phyloP scores from a whole-genome alignment of 37 sponge, comb jelly and placozoan genomes.

The Dysidea cf. avara region DNA sequence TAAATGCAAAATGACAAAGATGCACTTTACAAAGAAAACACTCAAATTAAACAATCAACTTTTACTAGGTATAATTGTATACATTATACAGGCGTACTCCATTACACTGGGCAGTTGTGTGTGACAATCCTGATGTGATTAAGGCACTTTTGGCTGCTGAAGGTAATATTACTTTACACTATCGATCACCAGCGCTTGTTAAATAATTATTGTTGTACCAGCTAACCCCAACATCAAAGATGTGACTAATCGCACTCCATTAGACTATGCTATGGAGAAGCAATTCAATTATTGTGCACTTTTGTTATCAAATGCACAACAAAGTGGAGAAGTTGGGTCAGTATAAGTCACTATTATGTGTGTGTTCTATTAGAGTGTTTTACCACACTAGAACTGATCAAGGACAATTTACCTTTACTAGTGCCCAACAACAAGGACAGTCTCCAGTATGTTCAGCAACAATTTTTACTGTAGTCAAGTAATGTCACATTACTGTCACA shows the following conservation, averaged over 20 bases:
- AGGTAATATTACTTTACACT: too few species aligned
- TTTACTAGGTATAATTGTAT: not conserved
- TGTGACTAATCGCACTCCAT: slow-evolving; percentile 32
- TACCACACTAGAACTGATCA: not conserved
- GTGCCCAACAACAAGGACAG: too few species aligned
- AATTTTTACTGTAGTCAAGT: too few species aligned
- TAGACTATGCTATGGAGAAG: slow-evolving; percentile 64
- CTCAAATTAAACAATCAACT: not conserved
- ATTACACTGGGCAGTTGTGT: slow-evolving; percentile 88
- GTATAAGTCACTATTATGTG: not conserved
- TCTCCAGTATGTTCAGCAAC: too few species aligned
- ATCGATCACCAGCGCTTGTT: too few species aligned
- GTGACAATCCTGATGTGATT: slow-evolving; percentile 72
- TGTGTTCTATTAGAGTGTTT: not conserved
- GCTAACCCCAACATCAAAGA: slow-evolving; percentile 58
- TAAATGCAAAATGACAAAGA: too few species aligned
- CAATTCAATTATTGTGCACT: slow-evolving; percentile 66
- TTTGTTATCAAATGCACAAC: slow-evolving; percentile 39
- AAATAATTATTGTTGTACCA: not conserved
- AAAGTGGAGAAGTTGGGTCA: not conserved
- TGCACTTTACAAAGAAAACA: too few species aligned
- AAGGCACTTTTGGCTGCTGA: slow-evolving; percentile 55
- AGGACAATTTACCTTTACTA: not conserved
- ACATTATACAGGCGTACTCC: slow-evolving; percentile 69
- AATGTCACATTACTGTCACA: too few species aligned